Evolutionary conservation across 2,797 vertebrate species (phyloP), one percentile per base, ranked within the genome.

Genomic region (Sebastes baramenuke): DNA sequence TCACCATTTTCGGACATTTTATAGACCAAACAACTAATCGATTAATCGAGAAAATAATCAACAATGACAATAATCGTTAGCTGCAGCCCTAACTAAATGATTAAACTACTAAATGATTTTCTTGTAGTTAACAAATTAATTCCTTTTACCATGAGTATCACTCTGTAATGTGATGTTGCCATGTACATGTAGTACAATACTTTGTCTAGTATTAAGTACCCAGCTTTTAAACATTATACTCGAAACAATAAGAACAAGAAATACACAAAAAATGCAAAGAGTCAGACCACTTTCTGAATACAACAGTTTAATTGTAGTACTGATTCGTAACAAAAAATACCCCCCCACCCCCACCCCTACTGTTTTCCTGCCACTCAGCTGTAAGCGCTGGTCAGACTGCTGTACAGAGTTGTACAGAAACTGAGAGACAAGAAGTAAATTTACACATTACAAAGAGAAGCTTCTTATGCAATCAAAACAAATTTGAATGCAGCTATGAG

Each of bases 291-390:
- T 82, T 92, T 90, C 77, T 90, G 93, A 94, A 92, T 94, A 94
- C 87, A 94, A 94, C 89, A 88, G 87, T 95, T 96, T 96, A 91
- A 94, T 96, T 92, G 88, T 67, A 79, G 89, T 84, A 92, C 73
- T 92, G 90, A 94, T 92, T 90, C 55, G 84, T 96, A 95, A 96
- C 93, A 96, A 96, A 96, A 95, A 93, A 84, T 68, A 49, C 2
- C 67, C 80, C 65, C 66, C 75, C 25, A 46, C 70, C 66, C 72
- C 64, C n/a, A n/a, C n/a, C 75, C 58, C 75, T 1, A 42, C 25
- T 36, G 59, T 73, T 85, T 76, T 72, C 81, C 83, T 90, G 82
- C 67, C 59, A 14, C 86, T 90, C 83, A 82, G 91, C 71, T 82
- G 55, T 77, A 86, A 84, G 87, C 29, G 77, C 86, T 87, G 91